Base-by-base conservation (phyloP, 2,888 invertebrate genomes). In the Pachymerium ferrugineum region DNA sequence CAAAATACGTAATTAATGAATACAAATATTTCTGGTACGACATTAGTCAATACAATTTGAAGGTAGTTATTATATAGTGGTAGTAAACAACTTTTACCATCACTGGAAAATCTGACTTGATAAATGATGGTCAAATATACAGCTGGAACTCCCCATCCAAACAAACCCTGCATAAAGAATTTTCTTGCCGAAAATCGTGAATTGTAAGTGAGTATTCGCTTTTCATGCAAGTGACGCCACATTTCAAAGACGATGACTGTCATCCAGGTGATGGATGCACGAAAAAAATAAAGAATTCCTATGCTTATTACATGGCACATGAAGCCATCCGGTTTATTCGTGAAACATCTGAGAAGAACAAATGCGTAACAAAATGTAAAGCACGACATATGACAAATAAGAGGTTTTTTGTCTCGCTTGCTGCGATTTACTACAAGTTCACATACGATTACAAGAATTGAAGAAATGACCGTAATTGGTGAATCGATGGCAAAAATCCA, bases 171-270 rank as follows among this genome's bases (percentile, higher is more conserved):
- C 12, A 38, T 3, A 3, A 14, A 3, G 12, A 38, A 38, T 38
- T 38, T 38, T 16, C 3, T 38, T 3, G 12, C 16, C 3, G n/a
- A n/a, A 3, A 2, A 6, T 0, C n/a, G 33, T 22, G 38, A 29
- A 71, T 38, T 71, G 19, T 28, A 33, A 12, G 35, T 10, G 19
- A 47, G 35, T 35, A 71, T 38, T 3, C 71, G 28, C 31, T 47
- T 35, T 71, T 71, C 35, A 35, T 71, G 71, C 71, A 25, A 12
- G 25, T 71, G 71, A 19, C 71, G 25, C 42, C 47, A 42, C 71
- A 71, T 14, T 22, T 71, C 29, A 14, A 47, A 71, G 35, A 38
- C 38, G 12, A 38, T 38, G 12, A 38, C 38, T 12, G 38, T 38
- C 38, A 38, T 6, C 38, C 38, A 38, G 3, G 38, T n/a, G 12